A percentile compares a stretch with the other conserved stretches of the same genome.
phyloP scores from a whole-genome alignment of 2,113 vertebrate species.

The Hemicordylus capensis region DNA sequence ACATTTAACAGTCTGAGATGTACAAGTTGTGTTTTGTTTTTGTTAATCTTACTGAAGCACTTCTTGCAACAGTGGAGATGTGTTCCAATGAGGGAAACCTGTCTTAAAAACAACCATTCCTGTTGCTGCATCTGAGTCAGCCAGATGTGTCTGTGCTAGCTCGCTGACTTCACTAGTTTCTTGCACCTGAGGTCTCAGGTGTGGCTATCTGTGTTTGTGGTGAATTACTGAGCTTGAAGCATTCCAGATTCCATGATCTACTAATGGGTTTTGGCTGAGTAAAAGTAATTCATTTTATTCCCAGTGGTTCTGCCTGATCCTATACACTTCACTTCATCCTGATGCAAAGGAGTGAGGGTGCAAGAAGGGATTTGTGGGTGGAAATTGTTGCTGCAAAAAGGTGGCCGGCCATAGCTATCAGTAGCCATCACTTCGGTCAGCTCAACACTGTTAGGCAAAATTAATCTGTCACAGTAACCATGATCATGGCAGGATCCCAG shows the following conservation, averaged over 20 bases:
- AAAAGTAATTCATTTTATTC: background rate
- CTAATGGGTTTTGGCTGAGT: background rate
- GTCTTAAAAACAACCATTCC: too few relatives aligned
- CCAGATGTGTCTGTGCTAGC: too few relatives aligned
- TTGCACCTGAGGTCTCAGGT: background rate
- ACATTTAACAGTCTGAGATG: background rate
- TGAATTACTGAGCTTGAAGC: background rate
- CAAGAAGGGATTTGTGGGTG: too few relatives aligned
- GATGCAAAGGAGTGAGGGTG: background rate
- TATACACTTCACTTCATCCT: background rate
- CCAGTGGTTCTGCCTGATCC: background rate
- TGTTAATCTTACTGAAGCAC: too few relatives aligned
- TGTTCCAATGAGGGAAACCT: too few relatives aligned
- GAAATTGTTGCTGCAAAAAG: background rate
- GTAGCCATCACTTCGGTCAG: background rate
- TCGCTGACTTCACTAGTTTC: too few relatives aligned
- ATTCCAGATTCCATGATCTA: background rate
- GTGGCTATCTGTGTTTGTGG: background rate
- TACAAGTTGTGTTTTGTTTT: too few relatives aligned
- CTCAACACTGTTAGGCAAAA: background rate
- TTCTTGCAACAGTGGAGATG: too few relatives aligned
- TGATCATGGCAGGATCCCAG: too few relatives aligned
- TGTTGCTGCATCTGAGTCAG: too few relatives aligned
- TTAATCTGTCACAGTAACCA: background rate
- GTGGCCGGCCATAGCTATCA: background rate